Base-by-base conservation (phyloP, 2,888 invertebrate genomes). In the Drosophila buzzatii region DNA sequence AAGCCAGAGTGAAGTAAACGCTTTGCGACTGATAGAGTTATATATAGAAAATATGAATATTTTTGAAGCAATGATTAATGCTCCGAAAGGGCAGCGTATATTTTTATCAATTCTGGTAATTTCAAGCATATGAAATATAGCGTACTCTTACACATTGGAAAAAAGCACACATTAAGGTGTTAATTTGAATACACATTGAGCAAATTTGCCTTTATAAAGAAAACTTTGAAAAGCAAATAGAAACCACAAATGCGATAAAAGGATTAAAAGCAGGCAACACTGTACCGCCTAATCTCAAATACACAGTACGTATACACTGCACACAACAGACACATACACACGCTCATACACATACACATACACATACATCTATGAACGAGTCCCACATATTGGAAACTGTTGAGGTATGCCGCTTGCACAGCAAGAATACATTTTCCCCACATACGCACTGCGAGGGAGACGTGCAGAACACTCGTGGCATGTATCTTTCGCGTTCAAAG, bases 351-450 rank as follows among this genome's bases (percentile, higher is more conserved):
- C 2, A 10, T 20, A 14, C 41, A 20, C 20, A 4, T 8, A 35
- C 14, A 23, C 2, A 10, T 20, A 14, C 41, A 20, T 44, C 37
- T 44, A n/a, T 58, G 27, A 75, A 77, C 51, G 70, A 60, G 62
- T 51, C 63, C 81, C 81, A 76, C 81, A 80, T 57, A 76, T 58
- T 76, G 72, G 79, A 76, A 72, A 64, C 61, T 69, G 67, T 71
- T 76, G 47, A 42, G 72, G 64, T 57, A 62, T 51, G 59, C 42
- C 68, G 55, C 69, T 76, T 66, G 62, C 56, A 66, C 47, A 58
- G 39, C 60, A 70, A 72, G 61, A 55, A 60, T 41, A 56, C 62
- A 79, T 76, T 76, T 76, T 79, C 78, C 70, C 75, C 60, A 67
- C 55, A 64, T 18, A 51, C 63, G 56, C 59, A 49, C 45, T 62